Percentiles rank a stretch among this genome's conserved stretches.
Conservation (phyloP, 2,113 vertebrate species). For the Phaetusa simplex region DNA sequence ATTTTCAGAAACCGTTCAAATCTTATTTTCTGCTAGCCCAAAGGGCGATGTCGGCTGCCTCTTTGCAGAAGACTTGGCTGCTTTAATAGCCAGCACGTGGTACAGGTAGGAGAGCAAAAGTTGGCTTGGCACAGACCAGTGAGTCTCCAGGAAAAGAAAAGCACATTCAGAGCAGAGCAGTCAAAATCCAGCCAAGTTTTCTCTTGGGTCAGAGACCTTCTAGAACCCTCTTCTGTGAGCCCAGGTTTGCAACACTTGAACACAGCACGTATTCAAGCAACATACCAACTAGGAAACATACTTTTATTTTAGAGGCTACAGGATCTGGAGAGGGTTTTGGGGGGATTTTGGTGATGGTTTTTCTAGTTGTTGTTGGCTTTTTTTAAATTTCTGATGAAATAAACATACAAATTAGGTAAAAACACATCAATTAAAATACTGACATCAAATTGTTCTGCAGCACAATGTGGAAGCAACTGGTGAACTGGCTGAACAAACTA, state of each 20-base stretch:
- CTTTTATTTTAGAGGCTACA: neutral
- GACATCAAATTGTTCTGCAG: neutral
- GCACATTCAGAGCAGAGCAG: neutral
- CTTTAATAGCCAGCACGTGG: accelerated
- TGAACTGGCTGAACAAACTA: neutral
- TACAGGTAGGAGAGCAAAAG: accelerated
- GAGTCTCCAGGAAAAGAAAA: neutral
- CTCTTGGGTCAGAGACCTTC: neutral
- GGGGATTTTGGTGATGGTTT: neutral
- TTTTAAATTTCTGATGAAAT: neutral
- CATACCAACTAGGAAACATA: neutral
- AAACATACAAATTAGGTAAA: neutral
- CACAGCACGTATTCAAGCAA: neutral
- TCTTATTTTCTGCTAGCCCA: neutral
- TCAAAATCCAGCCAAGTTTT: neutral
- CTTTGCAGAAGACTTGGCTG: neutral
- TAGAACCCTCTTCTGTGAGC: neutral
- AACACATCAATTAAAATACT: neutral
- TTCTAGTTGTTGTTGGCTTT: neutral
- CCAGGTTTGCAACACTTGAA: neutral
- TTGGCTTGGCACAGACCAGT: neutral
- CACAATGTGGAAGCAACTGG: neutral
- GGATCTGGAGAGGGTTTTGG: neutral
- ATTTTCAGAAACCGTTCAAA: neutral
- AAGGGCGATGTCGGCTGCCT: neutral